A percentile compares a stretch with the other conserved stretches of the same genome.
Conservation (phyloP, 2,888 invertebrate species). For the Acronicta psi region DNA sequence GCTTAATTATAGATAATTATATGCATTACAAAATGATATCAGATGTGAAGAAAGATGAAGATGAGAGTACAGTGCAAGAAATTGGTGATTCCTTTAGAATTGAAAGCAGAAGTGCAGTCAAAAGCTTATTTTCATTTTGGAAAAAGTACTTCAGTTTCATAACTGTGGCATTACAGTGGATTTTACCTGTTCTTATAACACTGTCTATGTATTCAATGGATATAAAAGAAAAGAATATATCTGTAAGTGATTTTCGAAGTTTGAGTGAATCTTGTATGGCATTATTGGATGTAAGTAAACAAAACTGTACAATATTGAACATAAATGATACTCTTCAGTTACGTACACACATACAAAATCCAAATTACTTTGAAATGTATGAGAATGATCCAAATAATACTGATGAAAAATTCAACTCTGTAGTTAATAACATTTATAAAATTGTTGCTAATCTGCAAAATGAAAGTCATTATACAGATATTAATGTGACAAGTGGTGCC, state of each 20-base stretch:
- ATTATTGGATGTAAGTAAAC: constrained; percentile 68
- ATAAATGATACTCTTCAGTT: constrained; percentile 63
- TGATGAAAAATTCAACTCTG: constrained; percentile 63
- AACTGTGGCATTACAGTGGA: constrained; percentile 78
- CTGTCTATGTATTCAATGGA: constrained; percentile 79
- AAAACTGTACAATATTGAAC: constrained; percentile 62
- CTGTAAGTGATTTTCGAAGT: constrained; percentile 58
- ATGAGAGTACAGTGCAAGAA: constrained; percentile 71
- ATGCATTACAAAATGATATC: constrained; percentile 79
- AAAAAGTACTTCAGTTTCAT: constrained; percentile 74
- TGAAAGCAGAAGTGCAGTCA: constrained; percentile 32
- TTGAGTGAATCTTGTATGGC: constrained; percentile 72
- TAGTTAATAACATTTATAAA: constrained; percentile 74
- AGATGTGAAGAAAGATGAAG: constrained; percentile 68
- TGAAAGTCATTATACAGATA: constrained; percentile 56
- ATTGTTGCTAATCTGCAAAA: constrained; percentile 73
- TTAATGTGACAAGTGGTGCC: constrained; percentile 65
- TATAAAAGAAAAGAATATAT: constrained; percentile 67
- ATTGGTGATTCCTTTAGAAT: constrained; percentile 54
- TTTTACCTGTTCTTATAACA: constrained; percentile 74
- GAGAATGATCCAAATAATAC: constrained; percentile 62
- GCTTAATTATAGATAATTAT: constrained; percentile 80
- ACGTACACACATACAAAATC: constrained; percentile 64
- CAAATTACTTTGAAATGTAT: constrained; percentile 69
- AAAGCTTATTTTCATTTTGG: constrained; percentile 60